phyloP scores from a whole-genome alignment of 2,113 vertebrate genomes.

The Lota lota region DNA sequence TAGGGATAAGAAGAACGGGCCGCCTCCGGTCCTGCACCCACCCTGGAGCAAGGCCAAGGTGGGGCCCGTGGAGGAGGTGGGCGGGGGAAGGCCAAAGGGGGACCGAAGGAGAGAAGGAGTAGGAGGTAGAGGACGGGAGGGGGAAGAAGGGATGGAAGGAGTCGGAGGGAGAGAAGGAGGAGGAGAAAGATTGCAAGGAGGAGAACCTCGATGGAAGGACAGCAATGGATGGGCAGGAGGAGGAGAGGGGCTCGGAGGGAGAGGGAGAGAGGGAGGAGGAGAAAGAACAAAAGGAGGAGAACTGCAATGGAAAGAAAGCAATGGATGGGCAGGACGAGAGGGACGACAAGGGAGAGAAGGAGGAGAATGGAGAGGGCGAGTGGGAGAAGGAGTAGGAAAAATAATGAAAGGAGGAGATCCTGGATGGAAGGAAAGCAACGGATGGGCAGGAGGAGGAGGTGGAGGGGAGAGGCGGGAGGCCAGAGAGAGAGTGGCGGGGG shows the following conservation, averaged over 20 bases:
- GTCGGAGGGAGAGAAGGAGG: not conserved
- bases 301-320: not conserved
- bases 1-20: conserved; percentile 41
- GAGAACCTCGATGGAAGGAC: not conserved
- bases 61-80: conserved; percentile 73
- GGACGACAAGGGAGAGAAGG: not conserved
- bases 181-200: not conserved
- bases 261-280: conserved; percentile 25
- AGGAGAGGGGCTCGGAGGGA: too few species aligned
- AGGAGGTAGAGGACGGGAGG: conserved; percentile 23
- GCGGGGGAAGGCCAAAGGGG: conserved; percentile 18
- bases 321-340: conserved; percentile 9
- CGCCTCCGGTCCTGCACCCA: conserved; percentile 58
- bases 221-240: too few species aligned
- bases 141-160: not conserved
- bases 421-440: conserved; percentile 1
- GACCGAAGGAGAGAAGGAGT: too few species aligned
- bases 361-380: not conserved
- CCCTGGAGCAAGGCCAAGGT: conserved; percentile 87
- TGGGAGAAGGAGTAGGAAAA: conserved; percentile 29
- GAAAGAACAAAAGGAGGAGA: not conserved
- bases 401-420: not conserved
- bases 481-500: not conserved
- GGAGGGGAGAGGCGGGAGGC: not conserved
- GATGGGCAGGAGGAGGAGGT: conserved; percentile 13